Percentiles rank a stretch among this genome's conserved stretches.
Conservation (phyloP, 53 echinoderm and acorn worm genomes). For the Crossaster papposus region DNA sequence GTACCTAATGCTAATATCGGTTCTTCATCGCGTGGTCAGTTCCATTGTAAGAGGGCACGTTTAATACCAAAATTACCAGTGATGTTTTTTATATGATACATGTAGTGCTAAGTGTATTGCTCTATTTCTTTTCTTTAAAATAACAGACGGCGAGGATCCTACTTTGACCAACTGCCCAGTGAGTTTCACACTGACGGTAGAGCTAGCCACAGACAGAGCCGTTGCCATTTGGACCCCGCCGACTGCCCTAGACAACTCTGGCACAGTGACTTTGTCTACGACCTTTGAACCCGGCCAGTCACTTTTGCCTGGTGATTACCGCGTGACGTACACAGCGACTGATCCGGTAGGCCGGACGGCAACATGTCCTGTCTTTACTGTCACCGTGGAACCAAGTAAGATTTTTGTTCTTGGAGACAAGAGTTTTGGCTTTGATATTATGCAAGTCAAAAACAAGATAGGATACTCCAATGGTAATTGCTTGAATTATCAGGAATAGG, state of each 20-base stretch:
- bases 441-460: too few species aligned
- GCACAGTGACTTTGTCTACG: conserved; percentile 2
- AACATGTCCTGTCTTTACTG: conserved; percentile 53
- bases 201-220: conserved; percentile 14
- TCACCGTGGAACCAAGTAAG: conserved; percentile 39
- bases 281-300: conserved; percentile 35
- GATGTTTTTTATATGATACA: too few species aligned
- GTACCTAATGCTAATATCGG: too few species aligned
- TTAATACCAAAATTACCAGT: too few species aligned
- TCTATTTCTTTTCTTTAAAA: not conserved
- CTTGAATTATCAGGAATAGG: too few species aligned
- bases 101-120: not conserved
- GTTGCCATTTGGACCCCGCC: conserved; percentile 38
- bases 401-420: not conserved
- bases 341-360: conserved; percentile 49
- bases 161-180: conserved; percentile 46
- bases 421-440: not conserved
- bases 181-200: conserved; percentile 39
- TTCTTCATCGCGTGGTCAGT: too few species aligned
- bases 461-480: too few species aligned
- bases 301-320: conserved; percentile 47
- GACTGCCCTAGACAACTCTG: conserved; percentile 40
- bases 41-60: too few species aligned
- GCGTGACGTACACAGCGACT: conserved; percentile 45
- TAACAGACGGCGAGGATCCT: conserved; percentile 46